phyloP scores from a whole-genome alignment of 2,113 vertebrate species.

The Grantiella picta region DNA sequence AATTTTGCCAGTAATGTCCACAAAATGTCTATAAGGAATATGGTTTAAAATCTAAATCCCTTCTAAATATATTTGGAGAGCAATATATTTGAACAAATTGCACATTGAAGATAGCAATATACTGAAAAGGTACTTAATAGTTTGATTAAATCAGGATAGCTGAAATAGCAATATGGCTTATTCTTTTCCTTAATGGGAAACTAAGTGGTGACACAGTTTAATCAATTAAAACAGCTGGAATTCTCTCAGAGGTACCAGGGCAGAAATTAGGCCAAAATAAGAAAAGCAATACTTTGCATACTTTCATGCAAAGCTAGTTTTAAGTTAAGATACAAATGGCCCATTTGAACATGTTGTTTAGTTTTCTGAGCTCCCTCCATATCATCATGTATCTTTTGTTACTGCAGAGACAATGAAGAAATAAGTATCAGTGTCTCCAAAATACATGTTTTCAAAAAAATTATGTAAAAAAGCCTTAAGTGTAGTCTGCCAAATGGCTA shows the following conservation, averaged over 20 bases:
- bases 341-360: not conserved
- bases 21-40: not conserved
- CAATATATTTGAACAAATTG: slow-evolving; percentile 24
- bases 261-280: not conserved
- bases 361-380: not conserved
- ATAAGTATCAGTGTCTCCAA: not conserved
- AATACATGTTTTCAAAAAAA: not conserved
- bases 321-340: not conserved
- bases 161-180: not conserved
- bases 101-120: slow-evolving; percentile 10
- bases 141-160: slow-evolving; percentile 23
- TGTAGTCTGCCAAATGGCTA: not conserved
- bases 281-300: not conserved
- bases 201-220: slow-evolving; percentile 8
- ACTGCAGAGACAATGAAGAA: not conserved
- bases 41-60: not conserved
- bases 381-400: not conserved
- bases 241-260: not conserved
- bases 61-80: slow-evolving; percentile 20
- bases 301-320: not conserved
- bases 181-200: slow-evolving; percentile 1
- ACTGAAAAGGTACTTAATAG: slow-evolving; percentile 23
- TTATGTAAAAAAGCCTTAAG: not conserved
- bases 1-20: not conserved
- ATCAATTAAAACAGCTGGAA: not conserved